Evolutionary conservation across 2,888 invertebrate species (phyloP), one percentile per base, ranked within the genome.

Genomic region (Fabriciana adippe): DNA sequence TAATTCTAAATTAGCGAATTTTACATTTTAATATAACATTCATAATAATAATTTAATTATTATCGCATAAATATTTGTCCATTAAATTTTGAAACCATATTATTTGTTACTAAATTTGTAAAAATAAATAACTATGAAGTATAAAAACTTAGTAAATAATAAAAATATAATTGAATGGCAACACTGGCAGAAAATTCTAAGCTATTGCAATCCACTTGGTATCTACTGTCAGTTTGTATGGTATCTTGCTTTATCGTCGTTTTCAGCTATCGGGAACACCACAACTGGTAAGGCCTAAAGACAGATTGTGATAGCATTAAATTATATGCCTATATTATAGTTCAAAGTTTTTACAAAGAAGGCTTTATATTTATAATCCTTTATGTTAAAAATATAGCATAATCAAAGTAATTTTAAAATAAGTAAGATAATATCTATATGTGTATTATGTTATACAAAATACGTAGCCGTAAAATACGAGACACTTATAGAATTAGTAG

Each of bases 181-280:
- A 61, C 55, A 66, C 41, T 18, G 6, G 16, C 2, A 66, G 48
- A 55, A 66, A 60, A 61, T 60, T 59, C 47, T 55, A 55, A 66
- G 61, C 50, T 66, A 50, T 35, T 61, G 55, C 55, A 31, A 16
- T 55, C 60, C 35, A 48, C 60, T 55, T 60, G 35, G 59, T 66
- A 66, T 66, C 66, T 31, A 35, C 60, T 66, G 66, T 61, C 66
- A 66, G 66, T 50, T 66, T 41, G 60, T 55, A 21, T 55, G 21
- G 55, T 60, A 66, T 61, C 66, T 68, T 68, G 64, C 13, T 69
- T 69, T 69, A 69, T 69, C 69, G 66, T 55, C 54, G 50, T 66
- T 66, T 66, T 63, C 47, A 64, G 51, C 69, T 67, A 67, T 67
- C 67, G 50, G 50, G 51, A 61, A 66, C 66, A 65, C 57, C 67